Evolutionary conservation across 2,113 vertebrate genomes (phyloP).

Genomic region (Nesoenas mayeri): DNA sequence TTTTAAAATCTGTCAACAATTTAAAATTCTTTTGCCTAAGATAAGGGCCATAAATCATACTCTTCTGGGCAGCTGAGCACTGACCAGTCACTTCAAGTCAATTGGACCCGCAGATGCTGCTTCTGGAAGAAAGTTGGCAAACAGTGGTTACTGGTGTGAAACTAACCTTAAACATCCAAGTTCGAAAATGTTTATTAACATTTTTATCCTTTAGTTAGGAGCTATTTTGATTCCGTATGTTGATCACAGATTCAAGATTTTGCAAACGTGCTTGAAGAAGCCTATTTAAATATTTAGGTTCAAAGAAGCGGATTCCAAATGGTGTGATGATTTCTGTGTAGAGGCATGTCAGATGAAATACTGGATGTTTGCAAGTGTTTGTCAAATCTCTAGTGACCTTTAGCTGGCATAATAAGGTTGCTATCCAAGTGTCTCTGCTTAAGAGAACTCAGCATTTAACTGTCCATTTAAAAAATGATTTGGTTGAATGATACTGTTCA

Average conservation of each 20-base stretch:
- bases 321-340: not conserved
- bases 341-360: not conserved
- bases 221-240: not conserved
- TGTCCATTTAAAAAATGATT: constrained; percentile 19
- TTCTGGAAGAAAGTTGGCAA: not conserved
- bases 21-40: not conserved
- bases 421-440: not conserved
- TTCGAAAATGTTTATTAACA: not conserved
- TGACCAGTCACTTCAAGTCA: not conserved
- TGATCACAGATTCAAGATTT: not conserved
- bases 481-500: not conserved
- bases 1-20: not conserved
- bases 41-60: not conserved
- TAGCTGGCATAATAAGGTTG: constrained; percentile 12
- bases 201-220: not conserved
- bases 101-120: not conserved
- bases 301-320: not conserved
- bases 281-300: not conserved
- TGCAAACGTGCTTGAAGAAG: not conserved
- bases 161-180: not conserved
- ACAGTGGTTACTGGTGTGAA: not conserved
- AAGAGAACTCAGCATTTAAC: constrained; percentile 49
- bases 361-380: not conserved
- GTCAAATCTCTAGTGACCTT: not conserved
- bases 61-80: not conserved